phyloP scores from a whole-genome alignment of 1,140 invertebrate species.

The Scaptomyza montana region DNA sequence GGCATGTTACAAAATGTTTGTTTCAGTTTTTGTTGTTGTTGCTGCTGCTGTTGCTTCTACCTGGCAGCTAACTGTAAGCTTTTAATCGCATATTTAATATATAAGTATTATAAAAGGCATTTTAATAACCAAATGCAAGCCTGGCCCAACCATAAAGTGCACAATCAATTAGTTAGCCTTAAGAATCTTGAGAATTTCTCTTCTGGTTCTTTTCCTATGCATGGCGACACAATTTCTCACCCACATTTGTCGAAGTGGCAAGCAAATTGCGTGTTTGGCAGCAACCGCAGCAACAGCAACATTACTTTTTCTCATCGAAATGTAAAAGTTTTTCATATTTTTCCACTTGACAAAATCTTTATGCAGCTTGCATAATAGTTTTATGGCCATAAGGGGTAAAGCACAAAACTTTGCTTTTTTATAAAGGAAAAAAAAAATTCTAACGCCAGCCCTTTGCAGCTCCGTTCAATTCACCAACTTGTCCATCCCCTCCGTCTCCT shows the following conservation, averaged over 20 bases:
- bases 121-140: conserved; percentile 56
- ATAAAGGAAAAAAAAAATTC: conserved; percentile 15
- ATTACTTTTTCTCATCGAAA: conserved; percentile 70
- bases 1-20: conserved; percentile 72
- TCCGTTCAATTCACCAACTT: conserved; percentile 70
- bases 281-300: background rate
- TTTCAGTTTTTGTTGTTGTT: too few species aligned
- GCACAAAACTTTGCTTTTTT: conserved; percentile 65
- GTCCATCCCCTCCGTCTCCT: background rate
- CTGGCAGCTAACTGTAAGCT: conserved; percentile 55
- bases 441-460: conserved; percentile 36
- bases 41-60: background rate
- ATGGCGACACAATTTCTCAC: conserved; percentile 29
- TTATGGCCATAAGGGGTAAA: conserved; percentile 67
- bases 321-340: conserved; percentile 82
- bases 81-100: conserved; percentile 70
- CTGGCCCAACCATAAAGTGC: background rate
- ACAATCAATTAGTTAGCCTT: conserved; percentile 13
- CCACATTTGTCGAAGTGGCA: conserved; percentile 43
- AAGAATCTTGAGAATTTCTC: background rate
- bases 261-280: conserved; percentile 47
- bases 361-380: conserved; percentile 82
- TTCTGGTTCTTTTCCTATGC: conserved; percentile 7
- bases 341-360: conserved; percentile 82
- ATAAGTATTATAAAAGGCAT: conserved; percentile 64